A percentile compares a stretch with the other conserved stretches of the same genome.
phyloP scores from a whole-genome alignment of 2,113 vertebrate genomes.

The Rhynchopsitta pachyrhyncha region DNA sequence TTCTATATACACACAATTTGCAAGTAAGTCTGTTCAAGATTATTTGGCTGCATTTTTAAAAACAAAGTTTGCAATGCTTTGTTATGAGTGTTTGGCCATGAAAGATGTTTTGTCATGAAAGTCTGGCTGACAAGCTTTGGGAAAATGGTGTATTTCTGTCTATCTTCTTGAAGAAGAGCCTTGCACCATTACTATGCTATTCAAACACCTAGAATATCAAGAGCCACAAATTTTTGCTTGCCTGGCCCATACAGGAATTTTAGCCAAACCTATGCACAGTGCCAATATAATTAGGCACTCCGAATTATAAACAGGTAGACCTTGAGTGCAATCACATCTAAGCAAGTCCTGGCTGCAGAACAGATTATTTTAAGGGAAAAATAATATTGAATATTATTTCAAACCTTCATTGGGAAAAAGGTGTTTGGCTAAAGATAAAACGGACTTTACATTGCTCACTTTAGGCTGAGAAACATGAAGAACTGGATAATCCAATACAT shows the following conservation, averaged over 20 bases:
- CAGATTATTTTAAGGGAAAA: background rate
- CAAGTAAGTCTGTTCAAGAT: background rate
- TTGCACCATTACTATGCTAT: background rate
- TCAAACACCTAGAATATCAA: background rate
- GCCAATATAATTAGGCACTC: background rate
- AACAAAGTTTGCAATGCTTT: background rate
- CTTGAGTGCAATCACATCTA: background rate
- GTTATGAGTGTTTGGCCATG: background rate
- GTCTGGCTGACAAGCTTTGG: background rate
- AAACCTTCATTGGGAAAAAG: background rate
- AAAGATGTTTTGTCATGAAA: background rate
- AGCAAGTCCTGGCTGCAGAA: background rate
- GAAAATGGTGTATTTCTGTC: background rate
- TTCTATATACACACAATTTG: background rate
- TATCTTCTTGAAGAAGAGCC: background rate
- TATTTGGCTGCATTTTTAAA: background rate
- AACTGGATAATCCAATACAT: background rate
- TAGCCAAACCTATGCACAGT: background rate
- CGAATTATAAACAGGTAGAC: background rate
- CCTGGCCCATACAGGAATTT: background rate
- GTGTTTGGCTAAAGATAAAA: background rate
- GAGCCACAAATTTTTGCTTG: background rate
- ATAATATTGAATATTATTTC: background rate
- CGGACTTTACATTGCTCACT: background rate
- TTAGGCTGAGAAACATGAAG: background rate